Conservation (phyloP, 2,888 invertebrate species). For the Hoplodrina ambigua region DNA sequence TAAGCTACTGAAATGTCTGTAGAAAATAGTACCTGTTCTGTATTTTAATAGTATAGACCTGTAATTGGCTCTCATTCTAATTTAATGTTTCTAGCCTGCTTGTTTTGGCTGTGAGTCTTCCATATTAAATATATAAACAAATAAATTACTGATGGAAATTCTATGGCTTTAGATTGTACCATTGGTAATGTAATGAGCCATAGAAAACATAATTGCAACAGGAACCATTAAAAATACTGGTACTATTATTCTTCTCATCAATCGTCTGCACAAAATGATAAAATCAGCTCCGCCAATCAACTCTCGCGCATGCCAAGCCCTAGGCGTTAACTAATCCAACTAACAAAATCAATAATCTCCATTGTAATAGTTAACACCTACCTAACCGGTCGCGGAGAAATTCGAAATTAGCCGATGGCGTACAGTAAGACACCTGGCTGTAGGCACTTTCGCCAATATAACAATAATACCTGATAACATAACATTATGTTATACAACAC, state of each 20-base stretch:
- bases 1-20: too few species aligned
- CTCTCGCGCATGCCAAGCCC: slow-evolving; percentile 29
- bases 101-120: too few species aligned
- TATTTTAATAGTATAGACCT: too few species aligned
- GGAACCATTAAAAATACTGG: background rate
- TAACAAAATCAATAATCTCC: slow-evolving; percentile 51
- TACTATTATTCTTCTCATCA: slow-evolving; percentile 3
- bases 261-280: slow-evolving; percentile 29
- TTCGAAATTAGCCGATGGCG: slow-evolving; percentile 71
- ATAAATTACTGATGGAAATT: too few species aligned
- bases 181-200: too few species aligned
- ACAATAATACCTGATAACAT: slow-evolving; percentile 64
- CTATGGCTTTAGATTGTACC: too few species aligned
- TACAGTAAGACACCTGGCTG: slow-evolving; percentile 77
- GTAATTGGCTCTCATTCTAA: too few species aligned
- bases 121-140: too few species aligned
- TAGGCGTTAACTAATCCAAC: slow-evolving; percentile 29
- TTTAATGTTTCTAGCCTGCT: too few species aligned
- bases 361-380: slow-evolving; percentile 47
- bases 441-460: slow-evolving; percentile 82
- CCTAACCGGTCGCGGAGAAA: slow-evolving; percentile 82
- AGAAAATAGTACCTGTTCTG: too few species aligned
- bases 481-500: slow-evolving; percentile 70
- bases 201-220: background rate
- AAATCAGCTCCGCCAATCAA: slow-evolving; percentile 24